Percentiles rank a stretch among this genome's conserved stretches.
phyloP scores from a whole-genome alignment of 2,797 vertebrate genomes.

The Sus cebifrons region DNA sequence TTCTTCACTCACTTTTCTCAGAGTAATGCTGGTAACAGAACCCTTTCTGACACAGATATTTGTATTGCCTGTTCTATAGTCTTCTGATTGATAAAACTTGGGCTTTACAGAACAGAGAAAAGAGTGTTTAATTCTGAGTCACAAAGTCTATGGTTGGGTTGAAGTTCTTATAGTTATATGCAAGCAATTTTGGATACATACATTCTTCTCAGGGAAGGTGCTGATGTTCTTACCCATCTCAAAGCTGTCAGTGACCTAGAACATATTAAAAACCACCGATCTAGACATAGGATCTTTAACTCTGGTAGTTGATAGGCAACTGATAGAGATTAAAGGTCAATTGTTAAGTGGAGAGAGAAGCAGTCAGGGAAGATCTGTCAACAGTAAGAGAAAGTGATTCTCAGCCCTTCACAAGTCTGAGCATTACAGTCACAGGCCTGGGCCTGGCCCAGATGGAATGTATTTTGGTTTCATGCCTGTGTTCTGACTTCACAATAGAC shows the following conservation, averaged over 20 bases:
- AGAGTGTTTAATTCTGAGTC: neutral
- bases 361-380: neutral
- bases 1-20: slow-evolving; percentile 38
- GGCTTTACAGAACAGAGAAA: slow-evolving; percentile 13
- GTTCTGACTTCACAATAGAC: neutral
- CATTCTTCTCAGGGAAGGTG: slow-evolving; percentile 32
- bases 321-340: neutral
- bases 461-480: neutral
- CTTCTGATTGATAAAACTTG: slow-evolving; percentile 5
- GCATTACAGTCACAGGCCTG: neutral
- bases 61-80: neutral
- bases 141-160: neutral
- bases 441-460: neutral
- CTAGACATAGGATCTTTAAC: neutral
- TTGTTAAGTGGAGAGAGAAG: neutral
- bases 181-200: neutral
- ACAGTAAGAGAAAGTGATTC: neutral
- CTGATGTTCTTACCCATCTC: neutral
- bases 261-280: neutral
- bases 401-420: neutral
- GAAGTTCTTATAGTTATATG: neutral
- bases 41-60: neutral
- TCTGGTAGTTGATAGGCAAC: neutral
- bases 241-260: slow-evolving; percentile 35
- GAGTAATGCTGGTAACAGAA: neutral